Evolutionary conservation across 2,888 invertebrate species (phyloP).

Genomic region (Brachyptera putata): DNA sequence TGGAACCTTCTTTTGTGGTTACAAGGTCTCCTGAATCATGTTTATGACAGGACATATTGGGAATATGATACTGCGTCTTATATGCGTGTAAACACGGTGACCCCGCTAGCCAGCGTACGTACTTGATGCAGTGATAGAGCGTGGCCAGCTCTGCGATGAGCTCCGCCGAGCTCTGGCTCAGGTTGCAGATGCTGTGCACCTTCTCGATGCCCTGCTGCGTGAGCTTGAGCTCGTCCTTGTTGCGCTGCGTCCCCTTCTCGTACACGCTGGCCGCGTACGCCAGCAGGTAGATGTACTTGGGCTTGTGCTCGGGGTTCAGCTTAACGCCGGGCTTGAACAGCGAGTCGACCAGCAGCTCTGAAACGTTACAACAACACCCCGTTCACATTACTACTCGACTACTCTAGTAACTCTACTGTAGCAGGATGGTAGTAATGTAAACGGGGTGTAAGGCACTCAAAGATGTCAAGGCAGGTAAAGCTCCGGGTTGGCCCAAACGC

Average conservation of each 20-base stretch:
- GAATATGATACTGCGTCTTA: too few species aligned
- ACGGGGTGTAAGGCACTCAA: too few species aligned
- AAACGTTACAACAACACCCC: conserved; percentile 31
- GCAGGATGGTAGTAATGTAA: too few species aligned
- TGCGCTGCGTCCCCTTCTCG: conserved; percentile 73
- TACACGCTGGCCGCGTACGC: conserved; percentile 94
- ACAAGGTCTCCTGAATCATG: too few species aligned
- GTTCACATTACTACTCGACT: too few species aligned
- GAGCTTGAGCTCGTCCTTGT: conserved; percentile 87
- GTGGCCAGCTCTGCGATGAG: conserved; percentile 86
- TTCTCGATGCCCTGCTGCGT: conserved; percentile 87
- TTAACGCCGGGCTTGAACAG: conserved; percentile 92
- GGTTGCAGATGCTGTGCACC: conserved; percentile 85
- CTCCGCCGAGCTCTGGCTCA: conserved; percentile 89
- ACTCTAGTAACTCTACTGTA: too few species aligned
- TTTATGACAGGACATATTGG: too few species aligned
- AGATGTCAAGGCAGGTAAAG: too few species aligned
- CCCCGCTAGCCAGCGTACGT: too few species aligned
- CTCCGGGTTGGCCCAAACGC: too few species aligned
- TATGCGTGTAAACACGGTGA: too few species aligned
- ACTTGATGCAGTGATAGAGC: conserved; percentile 87
- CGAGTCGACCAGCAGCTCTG: conserved; percentile 86
- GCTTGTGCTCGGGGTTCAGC: conserved; percentile 93
- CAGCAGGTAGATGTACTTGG: conserved; percentile 90
- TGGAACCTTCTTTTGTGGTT: too few species aligned